Conservation (phyloP, 2,113 vertebrate genomes). For the human region DNA sequence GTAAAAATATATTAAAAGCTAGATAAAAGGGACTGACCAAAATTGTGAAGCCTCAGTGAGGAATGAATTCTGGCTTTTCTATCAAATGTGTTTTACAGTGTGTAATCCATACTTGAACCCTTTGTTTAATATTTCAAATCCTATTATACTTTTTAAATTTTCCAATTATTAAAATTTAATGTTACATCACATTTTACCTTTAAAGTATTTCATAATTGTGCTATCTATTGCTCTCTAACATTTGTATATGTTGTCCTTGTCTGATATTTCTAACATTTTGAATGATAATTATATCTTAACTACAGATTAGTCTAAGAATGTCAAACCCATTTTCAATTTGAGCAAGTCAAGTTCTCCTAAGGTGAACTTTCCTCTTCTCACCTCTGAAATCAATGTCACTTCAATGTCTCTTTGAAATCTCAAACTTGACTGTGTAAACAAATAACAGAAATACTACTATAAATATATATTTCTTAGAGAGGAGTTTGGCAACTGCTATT, state of each 20-base stretch:
- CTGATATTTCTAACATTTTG: too few relatives aligned
- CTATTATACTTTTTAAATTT: not conserved
- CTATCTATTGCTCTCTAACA: too few relatives aligned
- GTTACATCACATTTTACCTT: not conserved
- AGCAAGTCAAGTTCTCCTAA: not conserved
- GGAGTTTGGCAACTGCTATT: not conserved
- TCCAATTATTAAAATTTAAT: not conserved
- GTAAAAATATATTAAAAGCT: not conserved
- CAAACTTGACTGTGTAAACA: not conserved
- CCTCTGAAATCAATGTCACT: not conserved
- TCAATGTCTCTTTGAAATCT: not conserved
- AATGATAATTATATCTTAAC: not conserved
- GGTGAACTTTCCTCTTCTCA: not conserved
- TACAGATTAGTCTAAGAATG: not conserved
- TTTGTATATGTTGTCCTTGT: too few relatives aligned
- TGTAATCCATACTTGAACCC: not conserved
- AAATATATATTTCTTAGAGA: not conserved
- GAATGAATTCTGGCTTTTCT: not conserved
- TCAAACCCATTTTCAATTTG: not conserved
- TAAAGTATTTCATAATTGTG: too few relatives aligned
- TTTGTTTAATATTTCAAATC: not conserved
- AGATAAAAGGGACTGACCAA: not conserved
- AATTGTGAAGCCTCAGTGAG: not conserved
- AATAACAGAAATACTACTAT: not conserved
- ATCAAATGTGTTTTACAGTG: not conserved